phyloP scores from a whole-genome alignment of 2,888 invertebrate genomes.

The Desoria tigrina region DNA sequence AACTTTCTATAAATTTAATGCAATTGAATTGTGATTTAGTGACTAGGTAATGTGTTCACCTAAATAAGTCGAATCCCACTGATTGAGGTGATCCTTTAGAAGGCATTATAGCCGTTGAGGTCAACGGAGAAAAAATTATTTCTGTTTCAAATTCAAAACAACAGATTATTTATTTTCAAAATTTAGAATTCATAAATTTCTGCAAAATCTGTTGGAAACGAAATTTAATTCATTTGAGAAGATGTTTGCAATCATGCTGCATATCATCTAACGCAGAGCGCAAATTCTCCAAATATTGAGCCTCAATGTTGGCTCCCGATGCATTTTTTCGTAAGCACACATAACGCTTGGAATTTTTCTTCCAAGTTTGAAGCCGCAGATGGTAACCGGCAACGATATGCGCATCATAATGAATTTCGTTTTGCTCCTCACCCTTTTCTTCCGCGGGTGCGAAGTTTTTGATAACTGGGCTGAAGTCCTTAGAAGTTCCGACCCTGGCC shows the following conservation, averaged over 20 bases:
- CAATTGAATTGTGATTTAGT: background rate
- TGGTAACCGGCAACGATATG: background rate
- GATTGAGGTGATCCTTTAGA: background rate
- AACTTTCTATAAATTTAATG: background rate
- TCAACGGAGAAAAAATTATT: too few relatives aligned
- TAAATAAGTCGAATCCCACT: background rate
- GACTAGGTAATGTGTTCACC: background rate
- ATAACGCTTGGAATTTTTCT: slow-evolving; percentile 1
- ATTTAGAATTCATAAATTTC: background rate
- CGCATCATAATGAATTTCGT: background rate
- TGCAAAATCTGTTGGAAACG: too few relatives aligned
- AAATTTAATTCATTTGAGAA: background rate
- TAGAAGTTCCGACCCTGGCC: too few relatives aligned
- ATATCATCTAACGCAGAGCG: background rate
- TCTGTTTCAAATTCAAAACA: background rate
- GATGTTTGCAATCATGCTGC: background rate
- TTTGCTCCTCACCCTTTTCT: background rate
- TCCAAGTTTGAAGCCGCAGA: background rate
- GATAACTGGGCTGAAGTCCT: too few relatives aligned
- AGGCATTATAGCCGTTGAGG: too few relatives aligned
- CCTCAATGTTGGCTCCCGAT: background rate
- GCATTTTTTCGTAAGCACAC: background rate
- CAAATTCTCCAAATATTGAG: background rate
- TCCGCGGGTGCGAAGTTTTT: slow-evolving; percentile 1
- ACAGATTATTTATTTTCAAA: background rate